Evolutionary conservation across 2,888 invertebrate species (phyloP), one percentile per base, ranked within the genome.

Genomic region (Ligdia adustata): DNA sequence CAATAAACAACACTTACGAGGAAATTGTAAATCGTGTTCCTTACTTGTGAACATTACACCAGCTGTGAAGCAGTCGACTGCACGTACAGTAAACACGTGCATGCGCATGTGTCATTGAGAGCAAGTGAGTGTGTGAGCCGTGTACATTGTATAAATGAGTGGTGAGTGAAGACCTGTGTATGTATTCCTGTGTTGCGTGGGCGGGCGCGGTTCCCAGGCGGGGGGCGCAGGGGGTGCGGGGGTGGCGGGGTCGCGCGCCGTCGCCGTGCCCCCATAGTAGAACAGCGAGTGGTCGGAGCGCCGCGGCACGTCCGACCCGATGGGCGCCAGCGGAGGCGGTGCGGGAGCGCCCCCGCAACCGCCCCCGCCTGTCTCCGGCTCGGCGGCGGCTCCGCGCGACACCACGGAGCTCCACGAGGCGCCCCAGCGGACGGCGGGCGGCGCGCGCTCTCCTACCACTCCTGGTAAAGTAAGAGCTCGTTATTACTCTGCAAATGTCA

Each of bases 241-340:
- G 57, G 58, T 53, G 62, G 66, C 43, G 62, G n/a, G 64, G 27
- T 66, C 69, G 33, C 60, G 44, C 22, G 14, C n/a, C 46, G 24
- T 40, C 35, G 22, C 42, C 55, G 93, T 33, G 22, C 42, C 55
- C 93, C 92, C 18, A 94, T 91, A 42, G 69, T 73, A 76, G 70
- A 77, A 77, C 91, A 59, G 94, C 72, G 56, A 96, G 86, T 60
- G 65, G 14, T 24, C 14, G 26, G 29, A 13, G 38, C 78, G 75
- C 0, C 82, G 77, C 28, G 76, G 77, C 66, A 78, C 78, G 75
- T 79, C 79, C 48, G 82, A 79, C 20, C 83, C 83, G 71, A 80
- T 79, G 62, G 84, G 85, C 31, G 82, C 75, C 51, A 81, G 80
- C 50, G 75, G 63, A 7, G 68, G 55, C 34, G 57, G 34, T 28